Percentiles rank a stretch among this genome's conserved stretches.
Conservation (phyloP, 92 coral and sea anemone species). For the Parazoanthus swiftii region DNA sequence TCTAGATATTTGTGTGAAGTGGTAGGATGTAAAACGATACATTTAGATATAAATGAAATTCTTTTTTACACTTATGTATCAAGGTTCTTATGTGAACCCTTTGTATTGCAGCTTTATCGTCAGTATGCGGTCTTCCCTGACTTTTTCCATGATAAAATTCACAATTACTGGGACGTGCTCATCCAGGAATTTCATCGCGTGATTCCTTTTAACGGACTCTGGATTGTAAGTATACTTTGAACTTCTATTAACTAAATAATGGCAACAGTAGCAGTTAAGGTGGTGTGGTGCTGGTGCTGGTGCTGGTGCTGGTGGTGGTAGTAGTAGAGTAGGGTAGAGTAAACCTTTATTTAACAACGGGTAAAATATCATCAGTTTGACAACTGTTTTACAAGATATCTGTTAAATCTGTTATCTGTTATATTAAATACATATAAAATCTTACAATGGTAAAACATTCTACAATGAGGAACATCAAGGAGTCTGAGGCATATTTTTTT, state of each 20-base stretch:
- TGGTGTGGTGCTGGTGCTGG: not conserved
- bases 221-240: constrained; percentile 75
- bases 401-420: not conserved
- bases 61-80: too few relatives aligned
- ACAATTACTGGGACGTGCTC: constrained; percentile 74
- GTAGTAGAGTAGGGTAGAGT: not conserved
- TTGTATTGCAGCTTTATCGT: constrained; percentile 66
- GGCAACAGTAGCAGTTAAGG: not conserved
- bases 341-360: too few relatives aligned
- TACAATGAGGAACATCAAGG: too few relatives aligned
- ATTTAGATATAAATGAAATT: too few relatives aligned
- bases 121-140: constrained; percentile 88
- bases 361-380: too few relatives aligned
- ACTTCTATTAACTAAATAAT: not conserved
- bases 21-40: not conserved
- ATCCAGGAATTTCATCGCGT: constrained; percentile 70
- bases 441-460: too few relatives aligned
- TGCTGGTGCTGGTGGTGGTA: not conserved
- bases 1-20: not conserved
- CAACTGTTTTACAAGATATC: too few relatives aligned
- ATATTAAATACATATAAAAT: too few relatives aligned
- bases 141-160: constrained; percentile 68
- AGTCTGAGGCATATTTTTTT: too few relatives aligned
- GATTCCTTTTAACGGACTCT: constrained; percentile 84
- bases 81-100: not conserved